A percentile compares a stretch with the other conserved stretches of the same genome.
phyloP scores from a whole-genome alignment of 1,140 invertebrate species.

The Sinella curviseta region DNA sequence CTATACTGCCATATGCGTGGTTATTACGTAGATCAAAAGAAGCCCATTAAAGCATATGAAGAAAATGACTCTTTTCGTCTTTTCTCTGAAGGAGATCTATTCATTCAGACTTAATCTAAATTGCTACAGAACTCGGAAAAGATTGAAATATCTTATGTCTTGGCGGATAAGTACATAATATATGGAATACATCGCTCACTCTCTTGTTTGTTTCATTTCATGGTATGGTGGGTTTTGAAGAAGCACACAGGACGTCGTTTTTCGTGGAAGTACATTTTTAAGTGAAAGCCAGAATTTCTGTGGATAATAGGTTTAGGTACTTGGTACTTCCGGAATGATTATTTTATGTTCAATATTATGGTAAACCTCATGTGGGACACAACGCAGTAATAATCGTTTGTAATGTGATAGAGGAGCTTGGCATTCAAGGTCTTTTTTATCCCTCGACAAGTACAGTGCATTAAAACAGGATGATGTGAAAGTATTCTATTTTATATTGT shows the following conservation, averaged over 20 bases:
- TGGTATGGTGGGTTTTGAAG: no score
- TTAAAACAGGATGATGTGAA: not conserved
- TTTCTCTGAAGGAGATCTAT: no score
- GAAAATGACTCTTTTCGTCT: no score
- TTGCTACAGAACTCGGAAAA: not conserved
- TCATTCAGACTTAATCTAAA: no score
- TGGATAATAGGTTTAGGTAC: not conserved
- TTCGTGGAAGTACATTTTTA: no score
- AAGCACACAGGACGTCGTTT: no score
- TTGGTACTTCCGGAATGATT: not conserved
- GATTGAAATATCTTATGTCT: no score
- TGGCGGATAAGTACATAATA: no score
- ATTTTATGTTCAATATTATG: not conserved
- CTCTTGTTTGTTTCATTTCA: no score
- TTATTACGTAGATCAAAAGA: no score
- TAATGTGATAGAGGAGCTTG: not conserved
- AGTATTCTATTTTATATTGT: not conserved
- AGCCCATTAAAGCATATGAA: no score
- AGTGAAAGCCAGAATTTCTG: conserved; percentile 12
- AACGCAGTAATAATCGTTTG: not conserved
- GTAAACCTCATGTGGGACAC: not conserved
- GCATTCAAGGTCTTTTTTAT: not conserved
- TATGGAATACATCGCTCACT: not conserved
- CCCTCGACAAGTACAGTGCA: not conserved
- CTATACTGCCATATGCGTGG: no score